Conservation (phyloP, 2,888 invertebrate species). For the Oxycera nigricornis region DNA sequence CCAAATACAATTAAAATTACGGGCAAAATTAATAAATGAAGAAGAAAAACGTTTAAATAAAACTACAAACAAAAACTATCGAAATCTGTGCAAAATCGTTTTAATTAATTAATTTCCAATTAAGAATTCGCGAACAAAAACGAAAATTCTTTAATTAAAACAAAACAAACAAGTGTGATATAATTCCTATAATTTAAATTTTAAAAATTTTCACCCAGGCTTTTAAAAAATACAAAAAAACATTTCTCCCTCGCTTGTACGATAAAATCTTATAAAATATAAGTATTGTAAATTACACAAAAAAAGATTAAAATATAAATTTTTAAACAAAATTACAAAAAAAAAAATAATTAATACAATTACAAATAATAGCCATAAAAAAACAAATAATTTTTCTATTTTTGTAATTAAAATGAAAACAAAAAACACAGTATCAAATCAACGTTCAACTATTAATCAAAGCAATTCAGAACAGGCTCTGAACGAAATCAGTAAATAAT, state of each 20-base stretch:
- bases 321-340: not conserved
- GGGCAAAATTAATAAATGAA: not conserved
- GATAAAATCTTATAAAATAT: not conserved
- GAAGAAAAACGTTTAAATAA: not conserved
- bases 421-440: not conserved
- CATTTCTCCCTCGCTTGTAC: too few species aligned
- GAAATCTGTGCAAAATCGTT: not conserved
- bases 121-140: not conserved
- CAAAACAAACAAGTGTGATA: constrained; percentile 6
- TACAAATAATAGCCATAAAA: not conserved
- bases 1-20: not conserved
- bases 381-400: not conserved
- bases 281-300: not conserved
- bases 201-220: not conserved
- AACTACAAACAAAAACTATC: not conserved
- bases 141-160: not conserved
- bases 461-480: not conserved
- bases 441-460: not conserved
- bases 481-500: too few species aligned
- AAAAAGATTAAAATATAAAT: not conserved
- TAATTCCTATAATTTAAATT: not conserved
- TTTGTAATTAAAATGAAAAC: not conserved
- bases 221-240: too few species aligned
- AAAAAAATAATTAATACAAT: not conserved
- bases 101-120: not conserved